These are phyloP conservation scores for Crocodylus rhombifer DNA, from an alignment of 2,797 vertebrate genomes.

Conservation along the genomic window DNA sequence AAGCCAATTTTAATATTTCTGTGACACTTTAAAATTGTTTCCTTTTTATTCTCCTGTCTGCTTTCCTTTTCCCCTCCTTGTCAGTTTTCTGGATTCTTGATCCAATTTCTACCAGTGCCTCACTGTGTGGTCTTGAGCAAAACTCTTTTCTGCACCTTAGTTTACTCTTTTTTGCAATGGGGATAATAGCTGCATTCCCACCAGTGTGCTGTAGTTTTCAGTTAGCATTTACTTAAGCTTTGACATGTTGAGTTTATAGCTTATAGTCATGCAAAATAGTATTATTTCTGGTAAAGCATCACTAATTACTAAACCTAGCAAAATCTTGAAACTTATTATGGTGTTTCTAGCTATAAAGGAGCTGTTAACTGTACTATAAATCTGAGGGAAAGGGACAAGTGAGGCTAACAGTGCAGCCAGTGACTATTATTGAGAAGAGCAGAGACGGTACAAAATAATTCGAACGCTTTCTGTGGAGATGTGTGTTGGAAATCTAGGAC, in stretches of 20 bases:
- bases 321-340: neutral
- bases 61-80: neutral
- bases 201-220: neutral
- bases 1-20: neutral
- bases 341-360: neutral
- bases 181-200: neutral
- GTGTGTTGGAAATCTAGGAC: conserved; percentile 33
- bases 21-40: neutral
- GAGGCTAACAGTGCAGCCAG: neutral
- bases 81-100: neutral
- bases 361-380: neutral
- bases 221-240: neutral
- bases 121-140: neutral
- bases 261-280: neutral
- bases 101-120: neutral
- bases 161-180: neutral
- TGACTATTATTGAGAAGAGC: conserved; percentile 32
- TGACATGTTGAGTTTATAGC: neutral
- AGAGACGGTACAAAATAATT: conserved; percentile 40
- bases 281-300: neutral
- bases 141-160: neutral
- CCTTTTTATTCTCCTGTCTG: neutral
- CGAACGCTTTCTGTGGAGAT: conserved; percentile 24
- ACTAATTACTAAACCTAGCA: neutral
- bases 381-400: neutral